Percentiles rank a stretch among this genome's conserved stretches.
phyloP scores from a whole-genome alignment of 2,113 vertebrate species.

The Pan troglodytes region DNA sequence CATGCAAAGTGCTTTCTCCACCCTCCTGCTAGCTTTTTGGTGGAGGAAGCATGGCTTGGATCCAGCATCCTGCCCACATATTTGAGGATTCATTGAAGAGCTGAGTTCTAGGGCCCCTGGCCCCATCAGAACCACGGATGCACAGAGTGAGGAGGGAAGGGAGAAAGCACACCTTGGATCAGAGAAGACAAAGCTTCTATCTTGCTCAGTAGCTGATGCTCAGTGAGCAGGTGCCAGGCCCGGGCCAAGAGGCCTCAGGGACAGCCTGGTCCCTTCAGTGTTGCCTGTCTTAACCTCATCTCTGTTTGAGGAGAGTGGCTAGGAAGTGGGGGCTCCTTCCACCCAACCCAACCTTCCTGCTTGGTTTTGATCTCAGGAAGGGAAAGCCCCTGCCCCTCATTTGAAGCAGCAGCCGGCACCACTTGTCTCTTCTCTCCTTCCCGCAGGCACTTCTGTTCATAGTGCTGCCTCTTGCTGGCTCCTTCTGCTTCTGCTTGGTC shows the following conservation, averaged over 20 bases:
- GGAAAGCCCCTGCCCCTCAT: constrained; percentile 44
- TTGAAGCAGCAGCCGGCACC: constrained; percentile 48
- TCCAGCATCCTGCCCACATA: neutral
- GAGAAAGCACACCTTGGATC: neutral
- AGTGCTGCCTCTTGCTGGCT: constrained; percentile 70
- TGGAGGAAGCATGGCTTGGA: neutral
- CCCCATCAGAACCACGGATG: neutral
- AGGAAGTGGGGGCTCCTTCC: neutral
- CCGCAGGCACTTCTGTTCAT: constrained; percentile 67
- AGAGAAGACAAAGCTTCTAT: neutral
- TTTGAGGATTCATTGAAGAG: neutral
- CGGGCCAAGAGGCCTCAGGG: neutral
- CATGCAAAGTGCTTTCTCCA: neutral
- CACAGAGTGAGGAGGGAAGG: neutral
- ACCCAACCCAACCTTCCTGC: neutral
- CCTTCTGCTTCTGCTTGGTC: constrained; percentile 68
- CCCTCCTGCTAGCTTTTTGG: neutral
- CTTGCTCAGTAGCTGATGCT: neutral
- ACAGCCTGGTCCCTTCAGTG: neutral
- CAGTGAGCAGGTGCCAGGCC: neutral
- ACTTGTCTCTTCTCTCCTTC: constrained; percentile 74
- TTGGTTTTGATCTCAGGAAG: constrained; percentile 55
- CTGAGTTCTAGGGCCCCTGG: neutral
- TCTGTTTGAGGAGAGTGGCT: neutral
- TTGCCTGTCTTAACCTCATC: neutral